Base-by-base conservation (phyloP, 2,113 vertebrate genomes). In the Vanacampus margaritifer region DNA sequence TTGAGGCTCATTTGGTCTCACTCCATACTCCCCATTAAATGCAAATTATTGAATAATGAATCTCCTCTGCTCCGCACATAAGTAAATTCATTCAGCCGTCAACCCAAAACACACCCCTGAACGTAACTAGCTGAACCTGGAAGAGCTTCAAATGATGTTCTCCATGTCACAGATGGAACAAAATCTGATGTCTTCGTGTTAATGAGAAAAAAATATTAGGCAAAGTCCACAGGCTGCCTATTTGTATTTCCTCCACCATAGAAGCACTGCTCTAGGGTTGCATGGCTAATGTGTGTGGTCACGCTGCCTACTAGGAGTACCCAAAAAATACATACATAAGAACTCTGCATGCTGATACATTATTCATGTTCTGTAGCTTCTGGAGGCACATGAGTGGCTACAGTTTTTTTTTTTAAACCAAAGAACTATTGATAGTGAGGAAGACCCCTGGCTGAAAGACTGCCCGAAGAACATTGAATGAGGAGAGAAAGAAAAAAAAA, bases 331-430 rank as follows among this genome's bases (percentile, higher is more conserved):
- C 64, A 79, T 79, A 68, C 81, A 87, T 78, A 84, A 82, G 81
- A 85, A 65, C 32, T 57, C 59, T 36, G 67, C 75, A 58, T 14
- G 74, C 65, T 64, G 68, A 75, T 91, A 64, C 79, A 91, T 90
- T 84, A 92, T 91, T 90, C 85, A 91, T 83, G 59, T 65, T 72
- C 71, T 82, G 82, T 82, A 83, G 86, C 86, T 88, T 79, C 78
- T 71, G 65, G 83, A 75, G 67, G 82, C 87, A 86, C 86, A 81
- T 79, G 87, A 91, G 84, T 66, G 86, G 78, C 64, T 77, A 73
- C 79, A 71, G 84, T 69, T 64, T 67, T 58, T 14, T 74, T 73
- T 73, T 83, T 78, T 46, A 16, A 58, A 68, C 79, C 71, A 84
- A 89, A 87, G 82, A 86, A 84, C 76, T 65, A 64, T 23, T 68